Evolutionary conservation across 2,888 invertebrate genomes (phyloP).

Genomic region (Lacanobia oleracea): DNA sequence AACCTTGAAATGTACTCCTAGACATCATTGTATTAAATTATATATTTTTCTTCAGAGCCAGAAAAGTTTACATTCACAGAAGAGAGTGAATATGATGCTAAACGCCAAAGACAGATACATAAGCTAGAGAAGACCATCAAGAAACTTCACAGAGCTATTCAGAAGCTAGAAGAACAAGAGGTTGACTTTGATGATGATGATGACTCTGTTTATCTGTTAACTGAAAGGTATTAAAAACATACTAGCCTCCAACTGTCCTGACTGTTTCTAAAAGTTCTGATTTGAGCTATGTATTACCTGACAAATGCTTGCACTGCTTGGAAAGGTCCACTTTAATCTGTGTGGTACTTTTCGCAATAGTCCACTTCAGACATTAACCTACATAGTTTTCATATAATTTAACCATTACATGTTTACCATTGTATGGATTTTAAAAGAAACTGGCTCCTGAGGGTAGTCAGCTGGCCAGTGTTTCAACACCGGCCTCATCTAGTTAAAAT

Average conservation of each 20-base stretch:
- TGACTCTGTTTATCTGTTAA: conserved; percentile 93
- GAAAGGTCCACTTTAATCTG: too few species aligned
- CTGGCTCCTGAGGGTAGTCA: too few species aligned
- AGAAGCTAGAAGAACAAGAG: conserved; percentile 92
- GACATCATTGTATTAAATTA: background rate
- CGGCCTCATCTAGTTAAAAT: too few species aligned
- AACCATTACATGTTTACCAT: too few species aligned
- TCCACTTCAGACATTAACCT: too few species aligned
- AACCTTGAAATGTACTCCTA: background rate
- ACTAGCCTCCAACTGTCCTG: background rate
- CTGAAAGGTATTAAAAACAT: conserved; percentile 88
- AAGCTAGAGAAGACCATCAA: conserved; percentile 91
- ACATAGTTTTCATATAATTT: too few species aligned
- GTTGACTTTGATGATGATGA: conserved; percentile 94
- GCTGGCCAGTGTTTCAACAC: too few species aligned
- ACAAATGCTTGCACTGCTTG: too few species aligned
- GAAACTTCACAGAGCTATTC: conserved; percentile 92
- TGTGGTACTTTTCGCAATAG: too few species aligned
- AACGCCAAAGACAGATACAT: conserved; percentile 88
- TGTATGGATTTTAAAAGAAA: too few species aligned
- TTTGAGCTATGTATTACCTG: too few species aligned
- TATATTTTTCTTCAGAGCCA: conserved; percentile 67
- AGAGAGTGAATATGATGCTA: conserved; percentile 82
- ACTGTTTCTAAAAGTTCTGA: too few species aligned
- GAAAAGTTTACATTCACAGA: conserved; percentile 72